These are phyloP conservation scores for Ochlodes sylvanus DNA, from an alignment of 2,888 invertebrate genomes.

Conservation along the genomic window DNA sequence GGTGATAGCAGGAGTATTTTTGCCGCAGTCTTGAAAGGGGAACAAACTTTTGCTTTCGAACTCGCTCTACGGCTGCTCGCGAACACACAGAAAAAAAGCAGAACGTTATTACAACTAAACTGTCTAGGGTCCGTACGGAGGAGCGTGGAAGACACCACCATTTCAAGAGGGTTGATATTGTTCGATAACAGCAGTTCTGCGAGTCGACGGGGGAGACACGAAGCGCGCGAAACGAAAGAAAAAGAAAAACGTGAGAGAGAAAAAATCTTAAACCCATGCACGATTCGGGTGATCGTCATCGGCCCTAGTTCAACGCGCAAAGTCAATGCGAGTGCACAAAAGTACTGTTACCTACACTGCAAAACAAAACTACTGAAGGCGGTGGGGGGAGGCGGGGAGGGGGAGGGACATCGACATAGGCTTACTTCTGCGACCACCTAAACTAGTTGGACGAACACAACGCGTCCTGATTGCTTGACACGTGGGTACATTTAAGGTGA, in stretches of 20 bases:
- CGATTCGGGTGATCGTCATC: constrained; percentile 64
- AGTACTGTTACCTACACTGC: constrained; percentile 58
- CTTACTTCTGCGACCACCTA: constrained; percentile 76
- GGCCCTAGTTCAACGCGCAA: constrained; percentile 49
- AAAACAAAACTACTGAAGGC: constrained; percentile 56
- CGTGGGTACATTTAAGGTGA: constrained; percentile 39
- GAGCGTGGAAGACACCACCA: constrained; percentile 67
- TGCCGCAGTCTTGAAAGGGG: constrained; percentile 91
- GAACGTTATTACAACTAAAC: constrained; percentile 56
- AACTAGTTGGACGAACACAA: constrained; percentile 37
- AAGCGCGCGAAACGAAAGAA: constrained; percentile 58
- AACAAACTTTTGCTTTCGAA: constrained; percentile 88
- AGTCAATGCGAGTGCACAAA: constrained; percentile 48
- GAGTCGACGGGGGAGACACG: constrained; percentile 47
- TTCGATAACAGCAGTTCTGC: constrained; percentile 58
- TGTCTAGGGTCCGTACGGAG: constrained; percentile 41
- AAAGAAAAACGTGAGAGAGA: constrained; percentile 44
- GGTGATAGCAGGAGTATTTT: constrained; percentile 90
- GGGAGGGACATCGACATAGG: constrained; percentile 64
- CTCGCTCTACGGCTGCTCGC: constrained; percentile 84
- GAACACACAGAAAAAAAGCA: constrained; percentile 79
- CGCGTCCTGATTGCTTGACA: constrained; percentile 32
- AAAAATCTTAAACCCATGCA: constrained; percentile 76
- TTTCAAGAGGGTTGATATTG: constrained; percentile 84
- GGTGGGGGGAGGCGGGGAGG: constrained; percentile 45